These are phyloP conservation scores for Petrocephalus zakoni DNA, from an alignment of 2,113 vertebrate genomes.

Conservation along the genomic window DNA sequence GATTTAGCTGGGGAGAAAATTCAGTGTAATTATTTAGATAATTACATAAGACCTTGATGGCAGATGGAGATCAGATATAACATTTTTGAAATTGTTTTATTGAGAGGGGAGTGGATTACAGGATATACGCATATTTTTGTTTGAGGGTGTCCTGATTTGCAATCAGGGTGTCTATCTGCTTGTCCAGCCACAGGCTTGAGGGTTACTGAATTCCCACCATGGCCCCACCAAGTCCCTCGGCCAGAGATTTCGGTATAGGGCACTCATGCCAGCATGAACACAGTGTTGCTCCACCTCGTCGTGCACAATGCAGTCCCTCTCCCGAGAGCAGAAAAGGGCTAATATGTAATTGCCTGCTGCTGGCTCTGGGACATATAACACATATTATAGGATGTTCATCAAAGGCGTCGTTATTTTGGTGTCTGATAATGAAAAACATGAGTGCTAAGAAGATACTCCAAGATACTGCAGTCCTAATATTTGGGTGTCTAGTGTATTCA, in stretches of 20 bases:
- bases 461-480: not conserved
- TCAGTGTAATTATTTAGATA: not conserved
- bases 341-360: not conserved
- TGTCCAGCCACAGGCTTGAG: not conserved
- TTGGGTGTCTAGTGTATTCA: not conserved
- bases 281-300: not conserved
- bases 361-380: not conserved
- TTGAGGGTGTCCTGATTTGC: not conserved
- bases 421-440: not conserved
- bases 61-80: not conserved
- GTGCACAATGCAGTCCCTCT: not conserved
- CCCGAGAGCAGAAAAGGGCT: not conserved
- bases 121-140: not conserved
- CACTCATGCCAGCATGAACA: not conserved
- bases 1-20: not conserved
- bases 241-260: not conserved
- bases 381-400: not conserved
- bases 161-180: not conserved
- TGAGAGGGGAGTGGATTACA: not conserved
- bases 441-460: not conserved
- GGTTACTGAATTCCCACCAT: not conserved
- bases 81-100: constrained; percentile 4
- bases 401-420: not conserved
- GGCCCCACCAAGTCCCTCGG: not conserved
- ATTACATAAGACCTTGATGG: not conserved